Evolutionary conservation across 1,140 invertebrate genomes (phyloP), one percentile per base, ranked within the genome.

Genomic region (Phymastichus coffea): DNA sequence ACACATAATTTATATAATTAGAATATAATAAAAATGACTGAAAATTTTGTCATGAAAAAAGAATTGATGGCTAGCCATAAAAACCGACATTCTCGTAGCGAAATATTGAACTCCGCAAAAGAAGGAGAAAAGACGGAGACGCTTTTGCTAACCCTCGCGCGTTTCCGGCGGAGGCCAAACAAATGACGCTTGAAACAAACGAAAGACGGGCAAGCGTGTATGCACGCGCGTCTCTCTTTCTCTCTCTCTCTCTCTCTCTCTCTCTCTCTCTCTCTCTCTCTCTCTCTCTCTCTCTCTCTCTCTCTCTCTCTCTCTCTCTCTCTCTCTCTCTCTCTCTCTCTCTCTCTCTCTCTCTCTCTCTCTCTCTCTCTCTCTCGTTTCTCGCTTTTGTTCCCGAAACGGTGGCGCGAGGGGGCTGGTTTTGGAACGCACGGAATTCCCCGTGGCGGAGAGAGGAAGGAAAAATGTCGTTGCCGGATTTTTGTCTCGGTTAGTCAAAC

Each of bases 161-260:
- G 14, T 17, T 54, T 54, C 35, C 43, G 23, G 33, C 62, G 51
- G 43, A 49, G 64, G 60, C 61, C 70, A 77, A 79, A 79, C 74
- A 78, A 79, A 79, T 79, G 76, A 77, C 69, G 75, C 75, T 78
- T 77, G 77, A 78, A 79, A 78, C 77, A 78, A 79, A 78, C 73
- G 72, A 71, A 77, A 78, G 73, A 77, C 65, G 69, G 66, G 63
- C 56, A 60, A 59, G 63, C 71, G 72, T 75, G 23, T 33, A 23
- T 38, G 28, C 52, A 44, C 44, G 52, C 23, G 35, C 7, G 26
- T 35, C 17, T 46, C n/a, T 28, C 12, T n/a, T 40, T 22, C 41
- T 54, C 22, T 54, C 4, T 20, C 38, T 26, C 20, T 28, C 20
- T 30, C n/a, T n/a, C n/a, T n/a, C n/a, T n/a, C n/a, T n/a, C n/a